Evolutionary conservation across 2,888 invertebrate genomes (phyloP), one percentile per base, ranked within the genome.

Genomic region (Andrena bicolor): DNA sequence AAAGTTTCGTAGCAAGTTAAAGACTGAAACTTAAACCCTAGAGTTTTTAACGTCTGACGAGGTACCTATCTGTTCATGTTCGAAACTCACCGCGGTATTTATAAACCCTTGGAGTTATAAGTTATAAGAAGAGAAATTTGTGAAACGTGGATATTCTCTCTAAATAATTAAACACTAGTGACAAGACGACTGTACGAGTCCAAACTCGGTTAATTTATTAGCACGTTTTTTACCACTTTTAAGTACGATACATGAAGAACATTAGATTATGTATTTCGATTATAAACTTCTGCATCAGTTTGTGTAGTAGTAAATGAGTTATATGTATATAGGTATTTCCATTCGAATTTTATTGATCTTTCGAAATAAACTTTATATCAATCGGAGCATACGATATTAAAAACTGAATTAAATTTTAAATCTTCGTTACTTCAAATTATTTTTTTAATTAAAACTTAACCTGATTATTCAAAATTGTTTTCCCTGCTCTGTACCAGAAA

Each of bases 131-230:
- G 56, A 51, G 58, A 60, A 71, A 64, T 51, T 23, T 10, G 10
- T 41, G 32, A 26, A 26, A 56, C 28, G 26, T 6, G 20, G 63
- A 60, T 68, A 76, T 28, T 56, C 71, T 48, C 26, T 20, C 26
- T 26, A 68, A 74, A 69, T 71, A 84, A 60, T 86, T 76, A 84
- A 86, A 76, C 80, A 69, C 72, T 68, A 58, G 63, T 23, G 10
- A 23, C 10, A 53, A 23, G 20, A 23, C 10, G 8, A 53, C 23
- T 7, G 0, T 26, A 10, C 20, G 20, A 23, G 2, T 13, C 4
- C 23, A 23, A 26, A 56, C 4, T 23, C 10, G 23, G 4, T 23
- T 56, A 56, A 8, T 56, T n/a, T 23, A 26, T 56, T 56, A 51
- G 51, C 51, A 51, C 7, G 20, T 51, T 51, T 51, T 51, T 20